Base-by-base conservation (phyloP, 1,140 invertebrate species). In the Chlorops oryzae region DNA sequence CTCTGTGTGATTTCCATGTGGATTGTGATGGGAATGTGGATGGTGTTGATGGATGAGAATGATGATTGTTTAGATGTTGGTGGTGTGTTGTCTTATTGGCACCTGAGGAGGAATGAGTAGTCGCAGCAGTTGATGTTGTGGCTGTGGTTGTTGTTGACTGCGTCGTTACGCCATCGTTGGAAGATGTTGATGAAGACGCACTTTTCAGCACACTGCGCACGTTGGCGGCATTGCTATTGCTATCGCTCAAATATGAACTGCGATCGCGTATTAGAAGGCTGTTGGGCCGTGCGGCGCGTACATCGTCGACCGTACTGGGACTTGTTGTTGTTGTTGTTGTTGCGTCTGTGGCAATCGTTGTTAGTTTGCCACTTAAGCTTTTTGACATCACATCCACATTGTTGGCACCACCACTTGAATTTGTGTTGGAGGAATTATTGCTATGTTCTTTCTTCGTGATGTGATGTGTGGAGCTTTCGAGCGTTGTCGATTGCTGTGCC, bases 81-180 rank as follows among this genome's bases (percentile, higher is more conserved):
- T n/a, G n/a, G n/a, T n/a, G n/a, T n/a, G n/a, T n/a, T n/a, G n/a
- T n/a, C n/a, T 45, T 53, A 15, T 27, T 32, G 23, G 28, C 25
- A 37, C 18, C 37, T 2, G 27, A 24, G 32, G 42, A 32, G 25
- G 23, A 24, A 23, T 42, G 21, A 5, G n/a, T 41, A 6, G n/a
- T 18, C 23, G 25, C 17, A 3, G 38, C 23, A 15, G 28, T 23
- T n/a, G n/a, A n/a, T 32, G 58, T 27, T 73, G 38, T 40, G 12
- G 38, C 9, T 40, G 38, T 17, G 63, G 18, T 52, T 40, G 42
- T 55, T 55, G 44, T 69, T 59, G 21, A 71, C 72, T 27, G 75
- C 73, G 38, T 73, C 68, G 28, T 73, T 40, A 17, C 69, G 67
- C n/a, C 65, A 69, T 24, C 75, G 73, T 21, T 74, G 52, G 47